Conservation (phyloP, 2,797 vertebrate genomes). For the Poeciliopsis presidionis region DNA sequence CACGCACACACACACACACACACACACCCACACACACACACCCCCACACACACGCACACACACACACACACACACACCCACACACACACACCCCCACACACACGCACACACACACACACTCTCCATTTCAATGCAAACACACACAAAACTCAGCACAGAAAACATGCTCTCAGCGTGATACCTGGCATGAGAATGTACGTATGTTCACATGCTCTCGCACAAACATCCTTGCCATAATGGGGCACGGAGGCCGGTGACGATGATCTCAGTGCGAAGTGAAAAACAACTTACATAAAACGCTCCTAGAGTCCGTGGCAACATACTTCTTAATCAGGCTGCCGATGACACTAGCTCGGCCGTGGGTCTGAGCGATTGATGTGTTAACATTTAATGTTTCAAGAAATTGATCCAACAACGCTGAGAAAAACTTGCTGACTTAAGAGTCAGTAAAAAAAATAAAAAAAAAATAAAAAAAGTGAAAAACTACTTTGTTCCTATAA, state of each 20-base stretch:
- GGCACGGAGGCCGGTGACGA: constrained; percentile 33
- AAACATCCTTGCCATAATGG: constrained; percentile 13
- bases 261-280: constrained; percentile 49
- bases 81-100: constrained; percentile 8
- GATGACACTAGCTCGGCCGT: constrained; percentile 33
- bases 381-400: not conserved
- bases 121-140: not conserved
- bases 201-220: not conserved
- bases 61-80: constrained; percentile 12
- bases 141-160: not conserved
- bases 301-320: constrained; percentile 41
- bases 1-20: constrained; percentile 23
- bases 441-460: not conserved
- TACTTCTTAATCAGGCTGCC: constrained; percentile 35
- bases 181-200: constrained; percentile 22
- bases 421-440: not conserved
- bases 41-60: constrained; percentile 17
- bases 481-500: not conserved
- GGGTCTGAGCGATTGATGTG: constrained; percentile 7
- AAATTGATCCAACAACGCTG: not conserved
- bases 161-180: constrained; percentile 29
- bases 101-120: constrained; percentile 21
- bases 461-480: not conserved
- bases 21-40: too few relatives aligned
- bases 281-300: constrained; percentile 70